Evolutionary conservation across 2,797 vertebrate genomes (phyloP).

Genomic region (Sebastes flavidus): DNA sequence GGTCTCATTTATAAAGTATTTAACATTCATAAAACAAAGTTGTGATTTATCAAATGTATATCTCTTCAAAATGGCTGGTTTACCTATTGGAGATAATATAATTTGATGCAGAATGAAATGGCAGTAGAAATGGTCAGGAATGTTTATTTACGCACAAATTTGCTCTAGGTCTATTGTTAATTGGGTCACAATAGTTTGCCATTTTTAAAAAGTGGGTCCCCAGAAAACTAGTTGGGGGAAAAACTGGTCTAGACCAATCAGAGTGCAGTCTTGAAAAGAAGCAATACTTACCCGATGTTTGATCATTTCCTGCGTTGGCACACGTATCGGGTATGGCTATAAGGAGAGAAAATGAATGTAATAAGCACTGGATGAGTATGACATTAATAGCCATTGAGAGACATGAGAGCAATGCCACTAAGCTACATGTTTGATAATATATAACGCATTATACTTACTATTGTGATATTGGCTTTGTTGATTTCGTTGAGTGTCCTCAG

Average conservation of each 20-base stretch:
- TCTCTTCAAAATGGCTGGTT: too few species aligned
- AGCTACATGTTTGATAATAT: background rate
- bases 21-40: too few species aligned
- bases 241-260: background rate
- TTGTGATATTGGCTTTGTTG: rapidly evolving
- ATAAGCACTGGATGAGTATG: background rate
- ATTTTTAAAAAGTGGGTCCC: too few species aligned
- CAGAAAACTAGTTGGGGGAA: background rate
- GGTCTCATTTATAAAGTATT: too few species aligned
- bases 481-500: rapidly evolving
- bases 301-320: rapidly evolving
- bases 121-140: too few species aligned
- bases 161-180: too few species aligned
- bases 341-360: background rate
- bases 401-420: background rate
- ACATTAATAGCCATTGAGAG: background rate
- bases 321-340: rapidly evolving
- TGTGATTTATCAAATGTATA: too few species aligned
- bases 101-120: too few species aligned
- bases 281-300: conserved; percentile 22
- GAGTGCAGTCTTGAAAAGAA: background rate
- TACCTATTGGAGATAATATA: too few species aligned
- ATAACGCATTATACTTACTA: conserved; percentile 56
- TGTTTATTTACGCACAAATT: too few species aligned
- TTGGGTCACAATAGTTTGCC: too few species aligned